Conservation (phyloP, 2,113 vertebrate species). For the Shinisaurus crocodilurus region DNA sequence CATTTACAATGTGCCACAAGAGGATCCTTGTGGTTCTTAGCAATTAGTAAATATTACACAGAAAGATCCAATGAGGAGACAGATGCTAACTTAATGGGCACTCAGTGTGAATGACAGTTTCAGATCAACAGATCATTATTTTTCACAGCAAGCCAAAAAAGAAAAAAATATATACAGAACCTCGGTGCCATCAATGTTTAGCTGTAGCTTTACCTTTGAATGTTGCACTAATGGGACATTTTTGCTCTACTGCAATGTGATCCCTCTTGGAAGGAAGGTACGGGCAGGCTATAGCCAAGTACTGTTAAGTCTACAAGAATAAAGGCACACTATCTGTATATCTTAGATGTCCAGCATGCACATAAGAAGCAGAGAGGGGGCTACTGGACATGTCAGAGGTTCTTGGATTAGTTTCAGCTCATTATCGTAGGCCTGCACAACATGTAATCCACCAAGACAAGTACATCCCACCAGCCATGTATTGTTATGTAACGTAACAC, state of each 20-base stretch:
- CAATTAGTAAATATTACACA: conserved; percentile 40
- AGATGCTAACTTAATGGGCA: conserved; percentile 62
- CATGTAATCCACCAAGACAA: not conserved
- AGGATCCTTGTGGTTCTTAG: conserved; percentile 35
- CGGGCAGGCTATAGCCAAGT: not conserved
- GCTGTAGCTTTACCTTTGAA: conserved; percentile 40
- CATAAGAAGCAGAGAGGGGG: too few species aligned
- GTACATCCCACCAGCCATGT: not conserved
- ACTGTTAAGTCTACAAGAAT: not conserved
- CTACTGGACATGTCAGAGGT: not conserved
- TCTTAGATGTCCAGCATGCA: not conserved
- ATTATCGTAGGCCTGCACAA: not conserved
- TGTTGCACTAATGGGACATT: conserved; percentile 29
- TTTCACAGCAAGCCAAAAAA: conserved; percentile 72
- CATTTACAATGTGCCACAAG: conserved; percentile 11
- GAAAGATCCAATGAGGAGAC: conserved; percentile 50
- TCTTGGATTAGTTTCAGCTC: not conserved
- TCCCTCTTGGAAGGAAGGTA: not conserved
- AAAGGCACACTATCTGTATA: not conserved
- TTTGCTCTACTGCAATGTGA: rapidly evolving
- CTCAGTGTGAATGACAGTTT: conserved; percentile 67
- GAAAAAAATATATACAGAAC: too few species aligned
- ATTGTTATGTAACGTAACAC: too few species aligned
- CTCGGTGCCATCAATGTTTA: conserved; percentile 48
- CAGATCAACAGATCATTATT: conserved; percentile 73